Evolutionary conservation across 2,797 vertebrate genomes (phyloP).

Genomic region (Ibycter americanus): DNA sequence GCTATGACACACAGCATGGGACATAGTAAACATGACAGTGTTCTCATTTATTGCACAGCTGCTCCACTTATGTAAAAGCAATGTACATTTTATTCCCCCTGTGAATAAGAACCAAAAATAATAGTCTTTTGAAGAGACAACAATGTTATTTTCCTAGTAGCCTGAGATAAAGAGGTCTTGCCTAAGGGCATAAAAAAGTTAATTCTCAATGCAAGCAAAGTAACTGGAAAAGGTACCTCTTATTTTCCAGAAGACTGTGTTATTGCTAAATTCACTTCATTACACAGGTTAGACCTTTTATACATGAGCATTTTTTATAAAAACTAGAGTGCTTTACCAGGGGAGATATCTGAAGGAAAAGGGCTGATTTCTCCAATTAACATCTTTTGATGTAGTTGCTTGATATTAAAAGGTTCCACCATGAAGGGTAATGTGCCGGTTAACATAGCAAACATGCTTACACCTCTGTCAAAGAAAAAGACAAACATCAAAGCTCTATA

Average conservation of each 20-base stretch:
- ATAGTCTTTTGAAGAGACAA: background rate
- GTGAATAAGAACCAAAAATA: background rate
- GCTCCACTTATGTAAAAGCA: background rate
- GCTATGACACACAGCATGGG: background rate
- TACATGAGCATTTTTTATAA: background rate
- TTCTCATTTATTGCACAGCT: background rate
- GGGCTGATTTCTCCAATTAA: constrained; percentile 82
- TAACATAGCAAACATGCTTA: constrained; percentile 87
- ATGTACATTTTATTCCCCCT: background rate
- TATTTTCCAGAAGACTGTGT: background rate
- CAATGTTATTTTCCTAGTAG: background rate
- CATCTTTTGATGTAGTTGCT: constrained; percentile 87
- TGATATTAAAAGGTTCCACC: constrained; percentile 87
- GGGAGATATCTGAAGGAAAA: constrained; percentile 82
- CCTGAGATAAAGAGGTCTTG: background rate
- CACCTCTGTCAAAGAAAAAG: constrained; percentile 75
- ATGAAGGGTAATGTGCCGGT: constrained; percentile 84
- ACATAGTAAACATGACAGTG: background rate
- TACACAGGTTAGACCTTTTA: background rate
- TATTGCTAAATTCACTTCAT: background rate
- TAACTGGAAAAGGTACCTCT: background rate
- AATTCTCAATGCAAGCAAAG: background rate
- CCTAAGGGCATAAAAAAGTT: background rate
- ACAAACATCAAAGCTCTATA: background rate
- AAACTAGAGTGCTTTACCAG: constrained; percentile 71